Evolutionary conservation across 2,113 vertebrate genomes (phyloP).

Genomic region (Oreochromis tanganicae): DNA sequence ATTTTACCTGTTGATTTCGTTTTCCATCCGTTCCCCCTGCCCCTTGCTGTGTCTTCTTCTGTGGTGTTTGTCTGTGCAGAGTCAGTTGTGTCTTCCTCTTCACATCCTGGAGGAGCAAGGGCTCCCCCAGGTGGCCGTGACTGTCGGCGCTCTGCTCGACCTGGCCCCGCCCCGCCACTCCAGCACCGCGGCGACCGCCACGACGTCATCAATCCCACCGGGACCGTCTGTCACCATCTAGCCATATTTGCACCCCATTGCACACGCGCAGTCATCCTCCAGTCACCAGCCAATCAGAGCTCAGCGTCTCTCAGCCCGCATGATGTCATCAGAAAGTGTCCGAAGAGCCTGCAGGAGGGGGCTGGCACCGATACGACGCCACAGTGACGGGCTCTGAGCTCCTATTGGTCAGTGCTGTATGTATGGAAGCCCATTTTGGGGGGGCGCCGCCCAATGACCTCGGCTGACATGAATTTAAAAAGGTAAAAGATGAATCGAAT

Average conservation of each 20-base stretch:
- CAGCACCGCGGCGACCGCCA: background rate
- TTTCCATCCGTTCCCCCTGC: slow-evolving; percentile 46
- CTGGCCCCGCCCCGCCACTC: slow-evolving; percentile 84
- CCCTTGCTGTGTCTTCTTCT: background rate
- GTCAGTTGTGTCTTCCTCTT: slow-evolving; percentile 93
- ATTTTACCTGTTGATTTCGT: slow-evolving; percentile 51
- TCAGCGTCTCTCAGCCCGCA: background rate
- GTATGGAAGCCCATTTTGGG: background rate
- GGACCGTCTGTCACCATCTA: slow-evolving; percentile 64
- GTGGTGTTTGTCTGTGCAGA: slow-evolving; percentile 69
- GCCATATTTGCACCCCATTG: background rate
- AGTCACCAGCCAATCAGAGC: background rate
- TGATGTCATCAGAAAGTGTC: background rate
- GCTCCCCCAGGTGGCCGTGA: slow-evolving; percentile 88
- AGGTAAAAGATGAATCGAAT: background rate
- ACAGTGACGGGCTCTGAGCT: background rate
- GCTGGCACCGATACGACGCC: background rate
- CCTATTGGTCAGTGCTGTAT: background rate
- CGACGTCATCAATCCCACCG: slow-evolving; percentile 15
- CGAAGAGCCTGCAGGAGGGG: background rate
- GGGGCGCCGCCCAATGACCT: background rate
- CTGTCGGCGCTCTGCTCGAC: slow-evolving; percentile 87
- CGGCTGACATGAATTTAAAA: background rate
- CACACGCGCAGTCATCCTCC: background rate
- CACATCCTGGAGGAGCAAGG: slow-evolving; percentile 98